Evolutionary conservation across 2,888 invertebrate genomes (phyloP).

Genomic region (Scrobipalpa atriplicella): DNA sequence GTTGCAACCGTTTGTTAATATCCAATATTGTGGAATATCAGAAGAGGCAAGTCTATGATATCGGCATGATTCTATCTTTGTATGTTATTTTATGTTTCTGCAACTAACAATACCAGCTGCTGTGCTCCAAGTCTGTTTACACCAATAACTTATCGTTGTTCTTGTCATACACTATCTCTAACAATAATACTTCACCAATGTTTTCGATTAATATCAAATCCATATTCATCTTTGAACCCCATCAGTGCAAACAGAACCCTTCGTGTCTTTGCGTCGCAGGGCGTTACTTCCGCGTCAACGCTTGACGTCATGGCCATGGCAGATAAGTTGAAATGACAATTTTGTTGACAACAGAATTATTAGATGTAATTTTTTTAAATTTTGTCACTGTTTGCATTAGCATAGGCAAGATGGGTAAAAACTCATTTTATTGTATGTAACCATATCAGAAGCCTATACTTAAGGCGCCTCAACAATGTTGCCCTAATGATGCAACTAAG

Average conservation of each 20-base stretch:
- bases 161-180: not conserved
- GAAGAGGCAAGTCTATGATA: not conserved
- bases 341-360: not conserved
- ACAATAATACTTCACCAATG: not conserved
- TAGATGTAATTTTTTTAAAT: not conserved
- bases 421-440: too few species aligned
- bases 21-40: not conserved
- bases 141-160: not conserved
- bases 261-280: constrained; percentile 54
- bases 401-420: too few species aligned
- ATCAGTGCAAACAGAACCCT: constrained; percentile 38
- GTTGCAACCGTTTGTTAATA: too few species aligned
- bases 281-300: constrained; percentile 65
- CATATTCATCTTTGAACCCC: constrained; percentile 18
- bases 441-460: too few species aligned
- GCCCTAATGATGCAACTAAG: too few species aligned
- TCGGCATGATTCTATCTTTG: not conserved
- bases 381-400: not conserved
- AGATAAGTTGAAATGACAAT: constrained; percentile 12
- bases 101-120: not conserved
- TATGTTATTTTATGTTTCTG: not conserved
- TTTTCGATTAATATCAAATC: constrained; percentile 18
- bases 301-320: constrained; percentile 34
- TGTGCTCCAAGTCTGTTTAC: not conserved
- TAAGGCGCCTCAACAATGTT: too few species aligned